Evolutionary conservation across 1,140 invertebrate genomes (phyloP).

Genomic region (Papilio machaon): DNA sequence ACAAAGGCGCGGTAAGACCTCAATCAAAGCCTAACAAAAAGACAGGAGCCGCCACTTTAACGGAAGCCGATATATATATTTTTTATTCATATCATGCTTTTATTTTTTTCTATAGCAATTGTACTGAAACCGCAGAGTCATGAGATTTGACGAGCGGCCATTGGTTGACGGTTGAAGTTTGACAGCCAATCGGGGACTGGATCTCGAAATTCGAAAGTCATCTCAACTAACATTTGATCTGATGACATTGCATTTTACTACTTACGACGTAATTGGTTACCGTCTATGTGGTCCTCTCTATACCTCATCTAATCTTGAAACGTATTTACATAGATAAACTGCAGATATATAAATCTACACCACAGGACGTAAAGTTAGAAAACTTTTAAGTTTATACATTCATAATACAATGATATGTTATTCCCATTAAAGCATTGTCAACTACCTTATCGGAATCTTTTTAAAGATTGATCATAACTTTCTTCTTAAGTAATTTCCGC

Average conservation of each 20-base stretch:
- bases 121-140: conserved; percentile 67
- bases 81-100: conserved; percentile 42
- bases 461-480: neutral
- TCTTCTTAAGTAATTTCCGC: no score
- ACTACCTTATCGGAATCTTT: no score
- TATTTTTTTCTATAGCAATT: conserved; percentile 65
- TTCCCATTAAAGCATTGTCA: no score
- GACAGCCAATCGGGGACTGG: conserved; percentile 70
- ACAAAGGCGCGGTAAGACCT: conserved; percentile 44
- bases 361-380: neutral
- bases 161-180: conserved; percentile 65
- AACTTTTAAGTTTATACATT: no score
- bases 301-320: neutral
- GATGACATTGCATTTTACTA: conserved; percentile 57
- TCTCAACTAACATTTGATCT: conserved; percentile 66
- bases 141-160: conserved; percentile 70
- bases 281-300: conserved; percentile 37
- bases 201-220: conserved; percentile 71
- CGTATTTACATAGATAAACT: neutral
- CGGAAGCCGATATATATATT: conserved; percentile 66
- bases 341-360: neutral
- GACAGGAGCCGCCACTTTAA: conserved; percentile 69
- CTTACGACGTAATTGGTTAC: conserved; percentile 45
- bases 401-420: no score
- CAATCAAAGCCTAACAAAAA: conserved; percentile 47